Conservation (phyloP, 1,140 invertebrate species). For the Drosophila pseudoobscura region DNA sequence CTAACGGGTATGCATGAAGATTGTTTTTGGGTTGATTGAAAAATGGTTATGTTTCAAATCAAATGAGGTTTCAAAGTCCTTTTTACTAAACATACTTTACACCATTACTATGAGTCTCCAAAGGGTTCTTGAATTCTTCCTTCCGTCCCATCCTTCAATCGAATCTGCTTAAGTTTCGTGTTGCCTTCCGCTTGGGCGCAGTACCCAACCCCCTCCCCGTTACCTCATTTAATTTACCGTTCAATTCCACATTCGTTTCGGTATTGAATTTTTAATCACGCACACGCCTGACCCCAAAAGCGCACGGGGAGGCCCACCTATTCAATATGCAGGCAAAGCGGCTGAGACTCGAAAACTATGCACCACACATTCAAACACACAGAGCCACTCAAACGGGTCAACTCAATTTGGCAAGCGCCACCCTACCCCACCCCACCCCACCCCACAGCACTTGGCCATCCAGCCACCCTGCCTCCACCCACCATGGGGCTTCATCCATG, state of each 20-base stretch:
- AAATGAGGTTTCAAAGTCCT: no score
- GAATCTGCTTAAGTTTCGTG: no score
- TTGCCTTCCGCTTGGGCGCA: background rate
- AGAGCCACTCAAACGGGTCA: conserved; percentile 48
- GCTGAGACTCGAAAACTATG: conserved; percentile 56
- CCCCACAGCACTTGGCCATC: background rate
- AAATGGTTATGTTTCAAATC: no score
- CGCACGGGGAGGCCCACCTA: conserved; percentile 12
- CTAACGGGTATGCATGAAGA: no score
- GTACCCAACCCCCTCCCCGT: conserved; percentile 11
- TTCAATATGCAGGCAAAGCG: conserved; percentile 70
- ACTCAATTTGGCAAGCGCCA: conserved; percentile 61
- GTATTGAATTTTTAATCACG: conserved; percentile 81
- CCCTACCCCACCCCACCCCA: background rate
- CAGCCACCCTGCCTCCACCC: conserved; percentile 4
- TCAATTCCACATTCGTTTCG: conserved; percentile 79
- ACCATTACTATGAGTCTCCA: no score
- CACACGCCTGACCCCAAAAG: conserved; percentile 57
- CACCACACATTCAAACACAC: conserved; percentile 5
- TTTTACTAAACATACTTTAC: no score
- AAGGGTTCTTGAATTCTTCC: background rate
- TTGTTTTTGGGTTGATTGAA: no score
- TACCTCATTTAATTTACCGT: conserved; percentile 71
- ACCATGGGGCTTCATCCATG: conserved; percentile 24
- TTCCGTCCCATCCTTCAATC: background rate